Evolutionary conservation across 2,797 vertebrate genomes (phyloP), one percentile per base, ranked within the genome.

Genomic region (Nannoperca obscura): DNA sequence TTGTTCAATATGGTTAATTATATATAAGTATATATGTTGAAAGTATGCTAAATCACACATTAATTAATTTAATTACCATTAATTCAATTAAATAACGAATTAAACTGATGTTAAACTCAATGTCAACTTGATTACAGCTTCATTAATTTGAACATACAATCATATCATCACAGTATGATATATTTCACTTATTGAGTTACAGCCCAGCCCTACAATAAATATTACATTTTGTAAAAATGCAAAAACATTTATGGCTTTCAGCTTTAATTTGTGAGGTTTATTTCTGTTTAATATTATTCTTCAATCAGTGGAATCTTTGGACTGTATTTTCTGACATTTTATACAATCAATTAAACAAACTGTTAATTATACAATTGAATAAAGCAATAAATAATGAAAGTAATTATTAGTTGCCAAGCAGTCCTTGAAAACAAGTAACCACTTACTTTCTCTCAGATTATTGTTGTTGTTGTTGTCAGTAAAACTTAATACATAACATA

Each of bases 331-430:
- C 36, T 40, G 60, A 44, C n/a, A 49, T 81, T 68, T 59, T 57
- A 4, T n/a, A 36, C 36, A 36, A 36, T 36, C 36, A 9, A 10
- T 36, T 36, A 36, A 34, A 34, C 32, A 32, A 68, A 74, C 19
- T 58, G 62, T 40, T 10, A n/a, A 54, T 75, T 60, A 13, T 53
- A 55, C 55, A 64, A 46, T 63, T 70, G 1, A 73, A 55, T 66
- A 32, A 68, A 19, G 6, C 27, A 52, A 62, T 49, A 17, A 44
- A 12, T 34, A 7, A 34, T 34, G 17, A 55, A 10, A 11, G 2
- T 36, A 71, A 54, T 38, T 19, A 75, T 66, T 27, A 67, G 44
- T 34, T 40, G n/a, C 4, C 9, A 63, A 49, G 38, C 9, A 67
- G 70, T 47, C 53, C 46, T 46, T 59, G 46, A 66, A 2, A 24